Evolutionary conservation across 1,140 invertebrate species (phyloP).

Genomic region (Apis mellifera): Amel_HAv3.1 CM009941.2:14119001-14119500

Average conservation of each 20-base stretch:
- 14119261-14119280: conserved; percentile 68
- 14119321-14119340: not conserved
- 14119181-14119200: conserved; percentile 99
- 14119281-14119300: not conserved
- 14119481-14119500: conserved; percentile 89
- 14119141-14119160: conserved; percentile 92
- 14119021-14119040: too few species aligned
- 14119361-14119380: not conserved
- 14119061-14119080: not conserved
- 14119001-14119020: too few species aligned
- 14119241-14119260: conserved; percentile 91
- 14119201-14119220: conserved; percentile 99
- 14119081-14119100: not conserved
- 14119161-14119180: conserved; percentile 97
- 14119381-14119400: too few species aligned
- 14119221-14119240: conserved; percentile 98
- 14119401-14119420: too few species aligned
- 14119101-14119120: conserved; percentile 52
- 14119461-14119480: conserved; percentile 89
- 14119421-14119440: too few species aligned
- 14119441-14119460: too few species aligned
- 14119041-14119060: too few species aligned
- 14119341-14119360: not conserved
- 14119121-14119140: not conserved
- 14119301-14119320: not conserved